phyloP scores from a whole-genome alignment of 2,888 invertebrate species.

The Tenthredo amoena region DNA sequence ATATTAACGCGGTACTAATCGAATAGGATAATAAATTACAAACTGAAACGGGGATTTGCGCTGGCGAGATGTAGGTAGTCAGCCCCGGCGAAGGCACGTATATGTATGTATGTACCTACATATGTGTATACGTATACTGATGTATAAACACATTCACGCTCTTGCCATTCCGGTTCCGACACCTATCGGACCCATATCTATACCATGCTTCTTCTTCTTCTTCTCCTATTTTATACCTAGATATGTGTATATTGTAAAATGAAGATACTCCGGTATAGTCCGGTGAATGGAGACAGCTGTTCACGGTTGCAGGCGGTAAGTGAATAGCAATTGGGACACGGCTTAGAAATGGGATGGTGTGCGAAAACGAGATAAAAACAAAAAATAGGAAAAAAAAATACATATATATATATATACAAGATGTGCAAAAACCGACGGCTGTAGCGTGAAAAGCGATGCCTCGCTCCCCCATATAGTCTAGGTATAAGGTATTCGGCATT shows the following conservation, averaged over 20 bases:
- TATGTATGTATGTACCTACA: neutral
- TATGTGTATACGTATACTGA: neutral
- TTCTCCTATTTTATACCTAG: neutral
- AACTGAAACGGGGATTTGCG: constrained; percentile 27
- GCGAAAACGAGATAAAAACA: neutral
- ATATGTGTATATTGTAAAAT: constrained; percentile 9
- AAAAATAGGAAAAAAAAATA: neutral
- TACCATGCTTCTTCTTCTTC: neutral
- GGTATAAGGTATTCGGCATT: neutral
- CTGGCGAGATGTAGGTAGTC: constrained; percentile 5
- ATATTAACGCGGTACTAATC: constrained; percentile 33
- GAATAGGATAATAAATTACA: constrained; percentile 25
- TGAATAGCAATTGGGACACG: constrained; percentile 32
- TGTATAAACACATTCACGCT: neutral
- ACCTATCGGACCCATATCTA: constrained; percentile 1
- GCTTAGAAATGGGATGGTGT: neutral
- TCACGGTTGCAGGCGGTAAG: neutral
- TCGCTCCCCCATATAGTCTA: neutral
- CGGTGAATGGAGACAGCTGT: constrained; percentile 25
- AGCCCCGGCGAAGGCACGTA: neutral
- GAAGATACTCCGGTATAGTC: constrained; percentile 6
- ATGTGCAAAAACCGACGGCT: neutral
- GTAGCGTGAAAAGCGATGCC: neutral
- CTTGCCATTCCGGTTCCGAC: constrained; percentile 27
- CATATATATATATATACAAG: neutral